Evolutionary conservation across 2,888 invertebrate species (phyloP), one percentile per base, ranked within the genome.

Genomic region (Pachydiplax longipennis): DNA sequence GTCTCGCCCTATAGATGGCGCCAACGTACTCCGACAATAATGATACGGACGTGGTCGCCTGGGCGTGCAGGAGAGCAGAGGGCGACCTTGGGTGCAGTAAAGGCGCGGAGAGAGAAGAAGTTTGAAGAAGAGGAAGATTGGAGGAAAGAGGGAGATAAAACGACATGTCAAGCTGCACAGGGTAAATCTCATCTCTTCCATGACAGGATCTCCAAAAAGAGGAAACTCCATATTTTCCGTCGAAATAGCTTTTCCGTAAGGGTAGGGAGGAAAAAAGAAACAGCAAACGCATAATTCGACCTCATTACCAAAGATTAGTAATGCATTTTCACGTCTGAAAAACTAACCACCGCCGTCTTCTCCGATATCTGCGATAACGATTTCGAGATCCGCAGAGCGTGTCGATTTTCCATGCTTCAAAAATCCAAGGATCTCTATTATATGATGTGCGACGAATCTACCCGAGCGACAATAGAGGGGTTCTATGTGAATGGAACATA

Each of bases 11-110:
- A 31, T 48, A 53, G 83, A 15, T 83, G 83, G 83, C 83, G 83
- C 83, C 83, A 58, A n/a, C 18, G 31, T 35, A 25, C 31, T 53
- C 58, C 83, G 35, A 58, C 83, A 58, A 83, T 83, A 83, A 83
- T 83, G 83, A 83, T 83, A 83, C 83, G 83, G 58, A 58, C 83
- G 53, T 58, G 53, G 83, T 83, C 58, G 83, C 83, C 82, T 48
- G 40, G 58, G 35, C 37, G 40, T 81, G 81, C 40, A 44, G 40
- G 40, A 40, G 81, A 40, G 81, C 81, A 81, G 40, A 31, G 83
- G 58, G 83, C 40, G 83, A 83, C 58, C 53, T 53, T 83, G 83
- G 58, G 58, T 58, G 83, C 58, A 58, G 58, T 15, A 48, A 31
- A 53, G 35, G 12, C 53, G 83, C 25, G 53, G 58, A 15, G 83